Evolutionary conservation across 1,140 invertebrate species (phyloP).

Genomic region (Oncopeltus fasciatus): DNA sequence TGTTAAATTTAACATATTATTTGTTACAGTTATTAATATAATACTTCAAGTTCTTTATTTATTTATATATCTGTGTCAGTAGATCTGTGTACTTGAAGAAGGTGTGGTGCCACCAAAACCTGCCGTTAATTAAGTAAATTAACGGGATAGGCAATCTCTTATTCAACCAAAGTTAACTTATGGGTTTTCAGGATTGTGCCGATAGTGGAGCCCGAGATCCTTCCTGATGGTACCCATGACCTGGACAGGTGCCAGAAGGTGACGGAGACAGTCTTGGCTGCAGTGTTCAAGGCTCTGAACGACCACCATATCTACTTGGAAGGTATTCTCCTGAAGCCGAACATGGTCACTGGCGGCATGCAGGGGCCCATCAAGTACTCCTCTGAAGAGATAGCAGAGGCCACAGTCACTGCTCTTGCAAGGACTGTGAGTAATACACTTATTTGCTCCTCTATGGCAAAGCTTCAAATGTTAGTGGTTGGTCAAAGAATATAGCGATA

Average conservation of each 20-base stretch:
- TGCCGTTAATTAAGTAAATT: no score
- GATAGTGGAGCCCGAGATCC: slow-evolving; percentile 53
- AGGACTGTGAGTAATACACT: slow-evolving; percentile 38
- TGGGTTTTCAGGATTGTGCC: slow-evolving; percentile 39
- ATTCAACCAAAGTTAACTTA: no score
- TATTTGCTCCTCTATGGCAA: no score
- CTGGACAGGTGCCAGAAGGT: slow-evolving; percentile 46
- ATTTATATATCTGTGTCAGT: no score
- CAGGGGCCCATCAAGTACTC: slow-evolving; percentile 30
- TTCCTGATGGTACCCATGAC: slow-evolving; percentile 54
- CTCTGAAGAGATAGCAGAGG: slow-evolving; percentile 30
- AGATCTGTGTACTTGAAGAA: no score
- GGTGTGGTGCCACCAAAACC: no score
- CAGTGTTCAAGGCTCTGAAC: slow-evolving; percentile 50
- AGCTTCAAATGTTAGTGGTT: no score
- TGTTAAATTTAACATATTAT: no score
- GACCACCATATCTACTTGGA: slow-evolving; percentile 58
- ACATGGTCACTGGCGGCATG: slow-evolving; percentile 55
- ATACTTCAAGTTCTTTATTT: no score
- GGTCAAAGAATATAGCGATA: no score
- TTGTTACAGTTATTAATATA: no score
- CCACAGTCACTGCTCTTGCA: slow-evolving; percentile 47
- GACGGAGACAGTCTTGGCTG: slow-evolving; percentile 43
- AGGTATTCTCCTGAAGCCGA: slow-evolving; percentile 55
- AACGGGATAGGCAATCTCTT: no score